Percentiles rank a stretch among this genome's conserved stretches.
These are phyloP conservation scores for Caradrina clavipalpis DNA, from an alignment of 2,888 invertebrate species.

Conservation along the genomic window DNA sequence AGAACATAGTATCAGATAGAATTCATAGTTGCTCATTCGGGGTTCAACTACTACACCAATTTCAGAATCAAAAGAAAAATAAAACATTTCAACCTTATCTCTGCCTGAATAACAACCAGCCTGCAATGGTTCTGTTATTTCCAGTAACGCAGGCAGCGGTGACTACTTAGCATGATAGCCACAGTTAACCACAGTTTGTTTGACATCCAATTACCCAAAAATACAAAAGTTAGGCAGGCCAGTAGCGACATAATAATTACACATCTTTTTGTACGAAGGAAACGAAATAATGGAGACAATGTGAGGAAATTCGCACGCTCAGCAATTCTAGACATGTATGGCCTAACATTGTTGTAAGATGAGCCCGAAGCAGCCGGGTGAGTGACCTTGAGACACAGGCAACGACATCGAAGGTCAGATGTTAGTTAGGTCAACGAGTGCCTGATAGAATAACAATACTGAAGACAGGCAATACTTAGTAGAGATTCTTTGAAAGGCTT, in stretches of 20 bases:
- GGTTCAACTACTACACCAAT: no score
- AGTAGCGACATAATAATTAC: background rate
- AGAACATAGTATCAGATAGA: no score
- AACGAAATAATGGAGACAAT: slow-evolving; percentile 44
- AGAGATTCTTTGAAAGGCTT: background rate
- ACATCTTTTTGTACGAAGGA: background rate
- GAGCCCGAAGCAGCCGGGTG: slow-evolving; percentile 9
- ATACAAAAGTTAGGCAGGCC: background rate
- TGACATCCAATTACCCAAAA: no score
- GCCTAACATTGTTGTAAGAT: slow-evolving; percentile 17
- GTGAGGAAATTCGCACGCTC: slow-evolving; percentile 56
- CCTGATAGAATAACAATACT: slow-evolving; percentile 11
- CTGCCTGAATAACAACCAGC: no score
- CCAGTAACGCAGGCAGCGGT: no score
- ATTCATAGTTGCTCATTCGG: no score
- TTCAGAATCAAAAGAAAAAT: no score
- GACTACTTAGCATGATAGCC: no score
- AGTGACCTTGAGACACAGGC: slow-evolving; percentile 18
- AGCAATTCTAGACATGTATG: slow-evolving; percentile 35
- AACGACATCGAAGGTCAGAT: slow-evolving; percentile 18
- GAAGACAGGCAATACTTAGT: background rate
- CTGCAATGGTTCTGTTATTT: no score
- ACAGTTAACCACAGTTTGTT: no score
- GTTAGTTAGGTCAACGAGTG: background rate
- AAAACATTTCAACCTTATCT: no score